Base-by-base conservation (phyloP, 2,113 vertebrate species). In the Bettongia penicillata region DNA sequence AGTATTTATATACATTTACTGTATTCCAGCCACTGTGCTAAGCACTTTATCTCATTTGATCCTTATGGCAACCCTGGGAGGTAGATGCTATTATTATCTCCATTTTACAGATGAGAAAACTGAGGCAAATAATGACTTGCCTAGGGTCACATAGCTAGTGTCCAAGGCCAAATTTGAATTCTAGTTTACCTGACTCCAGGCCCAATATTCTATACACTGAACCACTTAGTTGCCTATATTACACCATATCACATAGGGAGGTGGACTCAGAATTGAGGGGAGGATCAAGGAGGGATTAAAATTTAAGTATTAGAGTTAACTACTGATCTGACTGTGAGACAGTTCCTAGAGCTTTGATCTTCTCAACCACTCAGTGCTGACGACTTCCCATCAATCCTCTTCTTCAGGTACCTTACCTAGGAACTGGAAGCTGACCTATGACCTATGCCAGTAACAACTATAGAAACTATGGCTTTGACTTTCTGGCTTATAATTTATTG, bases 1-100 rank as follows among this genome's bases (percentile, higher is more conserved):
- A 51, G 95, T 22, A n/a, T 94, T 95, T 93, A 52, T 68, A 68
- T 93, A 25, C 96, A 50, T 47, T 97, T 90, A 53, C 53, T 68
- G 11, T 31, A 9, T 95, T 28, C 6, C 53, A 53, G 9, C 50
- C 16, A 77, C 28, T 91, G 5, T 92, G 4, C 31, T 57, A 93
- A 77, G 14, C 37, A 77, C 31, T 77, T 61, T n/a, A 77, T 14
- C 31, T 77, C 3, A 5, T 77, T 77, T n/a, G 37, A n/a, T n/a
- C 31, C 4, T n/a, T 12, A n/a, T 16, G 31, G n/a, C 37, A 68
- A n/a, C 11, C 12, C 11, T 68, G 31, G 12, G 31, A n/a, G 4
- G 61, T 16, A n/a, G 31, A 9, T n/a, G 61, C 37, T 43, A 43
- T 16, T 84, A 19, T 84, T 84, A 22, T 84, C n/a, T 43, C 14